Conservation (phyloP, 2,113 vertebrate species). For the Genyomyrus donnyi region DNA sequence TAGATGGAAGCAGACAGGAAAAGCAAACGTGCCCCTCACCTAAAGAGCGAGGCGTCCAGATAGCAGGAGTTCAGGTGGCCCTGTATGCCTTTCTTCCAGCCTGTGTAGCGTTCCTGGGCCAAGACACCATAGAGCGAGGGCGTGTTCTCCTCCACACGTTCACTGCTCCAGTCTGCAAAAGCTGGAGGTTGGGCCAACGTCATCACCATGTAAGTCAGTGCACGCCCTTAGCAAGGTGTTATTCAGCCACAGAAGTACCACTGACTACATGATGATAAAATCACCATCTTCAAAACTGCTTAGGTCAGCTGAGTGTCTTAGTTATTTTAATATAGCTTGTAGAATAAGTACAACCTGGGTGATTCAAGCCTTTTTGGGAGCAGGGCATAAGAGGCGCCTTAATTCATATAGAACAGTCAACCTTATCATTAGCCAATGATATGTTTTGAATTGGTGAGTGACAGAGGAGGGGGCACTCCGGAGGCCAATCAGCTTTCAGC, state of each 20-base stretch:
- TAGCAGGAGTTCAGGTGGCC: constrained; percentile 79
- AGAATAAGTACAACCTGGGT: not conserved
- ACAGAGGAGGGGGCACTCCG: not conserved
- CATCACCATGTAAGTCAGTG: not conserved
- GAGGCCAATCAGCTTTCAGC: not conserved
- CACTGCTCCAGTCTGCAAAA: constrained; percentile 68
- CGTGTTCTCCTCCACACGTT: constrained; percentile 64
- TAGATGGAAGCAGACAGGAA: not conserved
- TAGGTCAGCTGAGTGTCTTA: not conserved
- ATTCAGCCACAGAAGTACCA: not conserved
- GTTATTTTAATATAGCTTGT: not conserved
- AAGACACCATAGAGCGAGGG: constrained; percentile 51
- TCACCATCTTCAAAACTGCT: not conserved
- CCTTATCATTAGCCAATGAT: not conserved
- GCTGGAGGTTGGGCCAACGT: constrained; percentile 38
- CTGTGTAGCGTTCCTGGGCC: constrained; percentile 53
- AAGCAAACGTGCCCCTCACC: constrained; percentile 27
- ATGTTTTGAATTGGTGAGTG: not conserved
- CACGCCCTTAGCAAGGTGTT: not conserved
- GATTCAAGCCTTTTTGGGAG: not conserved
- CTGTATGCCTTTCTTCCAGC: constrained; percentile 75
- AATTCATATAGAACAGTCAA: not conserved
- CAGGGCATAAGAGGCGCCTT: not conserved
- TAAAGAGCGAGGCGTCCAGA: constrained; percentile 70
- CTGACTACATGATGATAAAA: not conserved